Evolutionary conservation across 2,888 invertebrate species (phyloP).

Genomic region (Heliconius aoede): DNA sequence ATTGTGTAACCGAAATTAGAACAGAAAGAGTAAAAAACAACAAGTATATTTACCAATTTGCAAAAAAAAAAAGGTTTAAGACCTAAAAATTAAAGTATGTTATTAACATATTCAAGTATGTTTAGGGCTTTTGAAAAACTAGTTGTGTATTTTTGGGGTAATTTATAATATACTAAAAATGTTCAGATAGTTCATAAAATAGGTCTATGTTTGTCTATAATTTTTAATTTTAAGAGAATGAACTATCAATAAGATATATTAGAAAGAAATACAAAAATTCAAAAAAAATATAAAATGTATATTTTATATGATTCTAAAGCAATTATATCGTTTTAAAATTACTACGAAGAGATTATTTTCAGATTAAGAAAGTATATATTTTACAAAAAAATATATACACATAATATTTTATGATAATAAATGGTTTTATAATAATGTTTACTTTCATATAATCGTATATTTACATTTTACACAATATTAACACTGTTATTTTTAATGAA

Average conservation of each 20-base stretch:
- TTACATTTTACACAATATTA: not conserved
- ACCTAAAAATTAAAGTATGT: not conserved
- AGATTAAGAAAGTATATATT: not conserved
- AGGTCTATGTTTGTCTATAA: not conserved
- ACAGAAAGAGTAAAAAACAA: not conserved
- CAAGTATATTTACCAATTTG: not conserved
- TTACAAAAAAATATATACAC: not conserved
- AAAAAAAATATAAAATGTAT: not conserved
- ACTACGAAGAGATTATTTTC: not conserved
- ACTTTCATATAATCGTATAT: not conserved
- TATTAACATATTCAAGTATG: conserved; percentile 8
- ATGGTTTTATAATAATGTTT: not conserved
- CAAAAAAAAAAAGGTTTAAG: not conserved
- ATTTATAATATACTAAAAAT: conserved; percentile 28
- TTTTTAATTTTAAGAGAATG: not conserved
- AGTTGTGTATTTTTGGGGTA: conserved; percentile 47
- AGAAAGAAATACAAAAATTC: too few relatives aligned
- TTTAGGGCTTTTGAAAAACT: conserved; percentile 37
- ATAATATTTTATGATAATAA: not conserved
- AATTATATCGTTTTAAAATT: too few relatives aligned
- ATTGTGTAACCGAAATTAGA: too few relatives aligned
- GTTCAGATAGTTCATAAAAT: not conserved
- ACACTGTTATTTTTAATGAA: not conserved
- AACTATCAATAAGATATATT: not conserved
- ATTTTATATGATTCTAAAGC: too few relatives aligned